Percentiles rank a stretch among this genome's conserved stretches.
Evolutionary conservation across 2,797 vertebrate genomes (phyloP).

Genomic region (Malacoraja senta): DNA sequence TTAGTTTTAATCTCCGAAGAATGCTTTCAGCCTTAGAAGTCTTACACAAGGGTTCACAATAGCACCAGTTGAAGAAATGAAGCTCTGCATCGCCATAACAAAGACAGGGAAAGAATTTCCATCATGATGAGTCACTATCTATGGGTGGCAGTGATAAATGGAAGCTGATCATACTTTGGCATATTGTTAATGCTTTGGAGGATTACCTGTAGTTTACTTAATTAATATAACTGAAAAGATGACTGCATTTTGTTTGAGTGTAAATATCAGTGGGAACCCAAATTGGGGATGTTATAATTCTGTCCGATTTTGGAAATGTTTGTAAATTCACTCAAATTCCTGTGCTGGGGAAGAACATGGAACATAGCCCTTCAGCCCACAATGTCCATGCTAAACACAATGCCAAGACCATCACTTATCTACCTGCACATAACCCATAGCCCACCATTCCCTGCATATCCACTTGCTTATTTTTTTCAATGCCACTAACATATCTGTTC

Average conservation of each 20-base stretch:
- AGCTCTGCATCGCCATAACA: background rate
- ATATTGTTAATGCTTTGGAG: background rate
- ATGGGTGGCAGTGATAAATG: background rate
- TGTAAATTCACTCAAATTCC: no score
- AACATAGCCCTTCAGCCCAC: no score
- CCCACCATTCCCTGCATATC: no score
- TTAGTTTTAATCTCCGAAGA: background rate
- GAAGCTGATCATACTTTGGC: background rate
- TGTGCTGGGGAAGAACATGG: no score
- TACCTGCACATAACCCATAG: no score
- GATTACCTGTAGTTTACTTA: background rate
- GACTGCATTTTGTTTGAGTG: background rate
- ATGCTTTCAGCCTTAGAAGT: background rate
- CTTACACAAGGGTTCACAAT: background rate
- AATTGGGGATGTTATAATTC: no score
- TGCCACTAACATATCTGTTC: no score
- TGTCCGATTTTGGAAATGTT: no score
- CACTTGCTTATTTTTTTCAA: no score
- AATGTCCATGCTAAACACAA: no score
- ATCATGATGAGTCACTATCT: background rate
- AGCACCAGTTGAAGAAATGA: background rate
- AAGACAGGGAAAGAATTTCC: background rate
- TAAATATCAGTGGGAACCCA: no score
- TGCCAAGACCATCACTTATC: no score
- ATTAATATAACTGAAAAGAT: background rate